These are phyloP conservation scores for Accipiter virgatus DNA, from an alignment of 2,113 vertebrate species.

Conservation along the genomic window DNA sequence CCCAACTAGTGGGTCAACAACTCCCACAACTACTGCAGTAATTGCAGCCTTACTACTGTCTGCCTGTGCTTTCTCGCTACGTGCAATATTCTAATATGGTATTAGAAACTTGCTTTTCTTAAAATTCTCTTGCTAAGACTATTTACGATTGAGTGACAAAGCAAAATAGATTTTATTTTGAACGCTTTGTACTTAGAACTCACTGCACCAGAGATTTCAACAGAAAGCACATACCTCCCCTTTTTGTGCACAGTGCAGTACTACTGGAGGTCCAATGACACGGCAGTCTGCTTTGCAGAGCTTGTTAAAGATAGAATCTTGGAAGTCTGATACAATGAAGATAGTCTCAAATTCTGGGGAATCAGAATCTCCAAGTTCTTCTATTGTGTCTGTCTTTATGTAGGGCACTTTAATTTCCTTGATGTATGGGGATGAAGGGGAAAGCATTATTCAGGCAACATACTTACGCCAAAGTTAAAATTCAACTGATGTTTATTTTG, in stretches of 20 bases:
- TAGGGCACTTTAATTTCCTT: slow-evolving; percentile 89
- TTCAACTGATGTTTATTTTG: background rate
- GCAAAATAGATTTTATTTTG: background rate
- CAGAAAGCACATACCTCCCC: slow-evolving; percentile 78
- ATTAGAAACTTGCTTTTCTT: background rate
- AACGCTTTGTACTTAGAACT: background rate
- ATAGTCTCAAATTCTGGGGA: slow-evolving; percentile 87
- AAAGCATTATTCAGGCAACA: slow-evolving; percentile 13
- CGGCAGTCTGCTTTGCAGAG: slow-evolving; percentile 87
- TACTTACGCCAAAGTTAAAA: background rate
- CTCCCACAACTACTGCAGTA: background rate
- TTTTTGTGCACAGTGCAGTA: slow-evolving; percentile 84
- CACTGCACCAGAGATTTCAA: background rate
- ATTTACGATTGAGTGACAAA: background rate
- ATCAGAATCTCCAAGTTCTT: slow-evolving; percentile 84
- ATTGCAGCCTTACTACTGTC: background rate
- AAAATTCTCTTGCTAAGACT: background rate
- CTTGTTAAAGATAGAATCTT: slow-evolving; percentile 79
- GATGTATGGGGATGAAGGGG: background rate
- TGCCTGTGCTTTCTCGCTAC: background rate
- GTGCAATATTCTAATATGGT: fast-evolving
- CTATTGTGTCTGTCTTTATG: slow-evolving; percentile 79
- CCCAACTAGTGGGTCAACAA: background rate
- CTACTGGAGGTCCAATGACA: slow-evolving; percentile 88
- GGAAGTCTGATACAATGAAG: slow-evolving; percentile 87